phyloP scores from a whole-genome alignment of 2,888 invertebrate genomes.

The Ashinkailepas kermadecensis region DNA sequence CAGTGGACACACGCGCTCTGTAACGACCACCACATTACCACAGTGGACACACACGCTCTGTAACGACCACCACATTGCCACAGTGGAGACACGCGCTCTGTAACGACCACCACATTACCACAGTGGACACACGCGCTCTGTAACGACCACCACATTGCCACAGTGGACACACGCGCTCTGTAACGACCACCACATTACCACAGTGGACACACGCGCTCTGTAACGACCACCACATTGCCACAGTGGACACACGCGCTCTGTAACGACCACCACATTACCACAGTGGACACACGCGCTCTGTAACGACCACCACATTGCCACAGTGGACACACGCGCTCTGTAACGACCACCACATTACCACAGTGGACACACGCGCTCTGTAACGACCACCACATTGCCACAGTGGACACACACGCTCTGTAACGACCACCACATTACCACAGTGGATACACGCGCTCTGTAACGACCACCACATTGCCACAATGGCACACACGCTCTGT shows the following conservation, averaged over 20 bases:
- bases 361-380: not conserved
- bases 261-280: conserved; percentile 57
- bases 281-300: conserved; percentile 74
- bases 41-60: conserved; percentile 53
- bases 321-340: conserved; percentile 21
- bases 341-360: no score
- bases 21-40: conserved; percentile 78
- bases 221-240: no score
- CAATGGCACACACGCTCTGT: no score
- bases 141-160: conserved; percentile 59
- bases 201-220: conserved; percentile 21
- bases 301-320: conserved; percentile 36
- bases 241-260: not conserved
- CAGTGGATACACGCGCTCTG: no score
- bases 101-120: no score
- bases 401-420: not conserved
- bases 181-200: conserved; percentile 36
- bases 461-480: no score
- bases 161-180: conserved; percentile 75
- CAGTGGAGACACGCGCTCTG: no score
- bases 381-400: not conserved
- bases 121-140: not conserved
- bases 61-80: conserved; percentile 38
- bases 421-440: no score
- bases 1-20: conserved; percentile 52